Conservation (phyloP, 2,888 invertebrate genomes). For the Tillus elongatus region DNA sequence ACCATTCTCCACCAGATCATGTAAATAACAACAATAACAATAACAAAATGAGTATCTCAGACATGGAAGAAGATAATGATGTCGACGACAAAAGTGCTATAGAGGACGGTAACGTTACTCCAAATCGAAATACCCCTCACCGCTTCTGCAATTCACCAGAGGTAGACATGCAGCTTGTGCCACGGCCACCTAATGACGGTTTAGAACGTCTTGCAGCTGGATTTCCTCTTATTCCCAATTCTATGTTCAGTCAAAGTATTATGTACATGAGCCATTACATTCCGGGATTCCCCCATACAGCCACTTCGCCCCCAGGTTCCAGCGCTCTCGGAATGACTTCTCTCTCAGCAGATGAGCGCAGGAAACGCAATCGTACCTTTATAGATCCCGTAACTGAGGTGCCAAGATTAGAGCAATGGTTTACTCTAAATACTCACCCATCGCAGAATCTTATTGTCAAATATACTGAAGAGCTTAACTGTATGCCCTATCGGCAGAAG, state of each 20-base stretch:
- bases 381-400: constrained; percentile 99
- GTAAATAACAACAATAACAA: constrained; percentile 52
- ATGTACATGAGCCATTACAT: constrained; percentile 91
- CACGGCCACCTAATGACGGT: constrained; percentile 34
- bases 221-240: constrained; percentile 77
- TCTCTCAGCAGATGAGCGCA: constrained; percentile 71
- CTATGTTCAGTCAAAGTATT: constrained; percentile 81
- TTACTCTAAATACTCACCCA: constrained; percentile 95
- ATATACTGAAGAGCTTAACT: constrained; percentile 94
- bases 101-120: constrained; percentile 23
- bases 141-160: constrained; percentile 36
- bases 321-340: constrained; percentile 49
- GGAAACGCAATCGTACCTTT: constrained; percentile 95
- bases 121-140: constrained; percentile 29
- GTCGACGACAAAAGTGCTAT: constrained; percentile 32
- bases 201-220: constrained; percentile 42
- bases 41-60: constrained; percentile 44
- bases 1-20: constrained; percentile 45
- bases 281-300: constrained; percentile 47
- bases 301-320: constrained; percentile 48
- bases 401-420: constrained; percentile 89
- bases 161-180: constrained; percentile 27
- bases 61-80: constrained; percentile 48
- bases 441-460: constrained; percentile 95
- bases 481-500: constrained; percentile 95